These are phyloP conservation scores for Cavia aperea DNA, from an alignment of 2,113 vertebrate species.

Conservation along the genomic window DNA sequence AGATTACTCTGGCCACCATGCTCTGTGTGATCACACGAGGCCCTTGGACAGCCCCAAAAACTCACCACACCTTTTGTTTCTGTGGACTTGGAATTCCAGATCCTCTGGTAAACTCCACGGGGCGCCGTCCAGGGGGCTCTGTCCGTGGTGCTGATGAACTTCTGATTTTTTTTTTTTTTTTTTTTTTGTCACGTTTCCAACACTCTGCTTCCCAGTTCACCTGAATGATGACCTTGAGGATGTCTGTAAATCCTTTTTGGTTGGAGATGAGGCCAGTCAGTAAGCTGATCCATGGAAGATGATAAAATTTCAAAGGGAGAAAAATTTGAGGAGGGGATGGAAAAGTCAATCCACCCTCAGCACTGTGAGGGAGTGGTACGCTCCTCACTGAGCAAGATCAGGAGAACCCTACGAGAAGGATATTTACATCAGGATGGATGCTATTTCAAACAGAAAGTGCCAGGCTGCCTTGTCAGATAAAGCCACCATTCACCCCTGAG, in stretches of 20 bases:
- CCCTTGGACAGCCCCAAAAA: neutral
- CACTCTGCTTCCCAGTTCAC: neutral
- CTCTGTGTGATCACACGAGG: neutral
- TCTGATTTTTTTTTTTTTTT: neutral
- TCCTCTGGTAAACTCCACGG: neutral
- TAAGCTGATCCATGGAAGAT: neutral
- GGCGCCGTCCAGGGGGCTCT: neutral
- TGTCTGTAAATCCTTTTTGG: neutral
- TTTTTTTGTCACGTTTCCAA: neutral
- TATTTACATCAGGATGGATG: neutral
- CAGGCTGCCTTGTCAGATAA: neutral
- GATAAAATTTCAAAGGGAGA: neutral
- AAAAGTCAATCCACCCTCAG: neutral
- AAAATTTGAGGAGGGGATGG: neutral
- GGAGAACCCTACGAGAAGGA: neutral
- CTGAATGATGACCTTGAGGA: neutral
- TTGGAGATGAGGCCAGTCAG: neutral
- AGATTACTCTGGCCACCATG: neutral
- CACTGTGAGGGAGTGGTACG: neutral
- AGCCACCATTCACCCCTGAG: constrained; percentile 36
- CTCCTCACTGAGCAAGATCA: neutral
- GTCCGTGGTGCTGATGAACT: neutral
- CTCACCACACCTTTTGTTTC: neutral
- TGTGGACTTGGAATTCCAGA: neutral
- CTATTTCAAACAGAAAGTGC: constrained; percentile 16